Evolutionary conservation across 2,113 vertebrate genomes (phyloP).

Genomic region (Laterallus jamaicensis): DNA sequence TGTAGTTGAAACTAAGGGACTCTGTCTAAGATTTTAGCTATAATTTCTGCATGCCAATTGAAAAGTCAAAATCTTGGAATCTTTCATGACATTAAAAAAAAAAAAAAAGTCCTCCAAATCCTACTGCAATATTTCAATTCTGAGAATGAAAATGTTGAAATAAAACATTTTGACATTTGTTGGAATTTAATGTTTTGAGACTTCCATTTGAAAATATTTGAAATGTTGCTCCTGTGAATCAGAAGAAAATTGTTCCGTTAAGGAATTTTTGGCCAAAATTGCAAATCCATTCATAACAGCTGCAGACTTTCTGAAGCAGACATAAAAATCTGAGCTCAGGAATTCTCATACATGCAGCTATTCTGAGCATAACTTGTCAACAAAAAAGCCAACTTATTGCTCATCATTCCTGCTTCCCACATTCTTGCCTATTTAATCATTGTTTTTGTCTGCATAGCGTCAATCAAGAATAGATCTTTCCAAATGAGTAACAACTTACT

Average conservation of each 20-base stretch:
- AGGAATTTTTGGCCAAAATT: constrained; percentile 14
- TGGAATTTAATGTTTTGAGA: constrained; percentile 37
- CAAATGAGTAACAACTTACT: neutral
- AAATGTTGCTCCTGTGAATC: constrained; percentile 35
- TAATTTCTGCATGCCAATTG: neutral
- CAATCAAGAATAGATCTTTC: neutral
- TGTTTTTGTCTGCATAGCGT: neutral
- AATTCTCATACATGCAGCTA: neutral
- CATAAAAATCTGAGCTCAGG: neutral
- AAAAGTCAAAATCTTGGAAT: neutral
- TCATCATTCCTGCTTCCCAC: neutral
- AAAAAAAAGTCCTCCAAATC: neutral
- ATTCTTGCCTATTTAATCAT: neutral
- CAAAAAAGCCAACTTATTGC: neutral
- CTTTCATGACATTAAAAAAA: neutral
- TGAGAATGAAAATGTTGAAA: constrained; percentile 13
- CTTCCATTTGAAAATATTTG: constrained; percentile 24
- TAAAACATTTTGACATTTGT: constrained; percentile 41
- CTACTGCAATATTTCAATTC: neutral
- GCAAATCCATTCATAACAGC: neutral
- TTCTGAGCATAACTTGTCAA: neutral
- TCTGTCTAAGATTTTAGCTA: neutral
- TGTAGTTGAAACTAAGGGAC: neutral
- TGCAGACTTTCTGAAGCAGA: constrained; percentile 3
- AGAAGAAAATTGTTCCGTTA: constrained; percentile 12